A percentile compares a stretch with the other conserved stretches of the same genome.
These are phyloP conservation scores for Scaptomyza graminum DNA, from an alignment of 1,140 invertebrate species.

Conservation along the genomic window DNA sequence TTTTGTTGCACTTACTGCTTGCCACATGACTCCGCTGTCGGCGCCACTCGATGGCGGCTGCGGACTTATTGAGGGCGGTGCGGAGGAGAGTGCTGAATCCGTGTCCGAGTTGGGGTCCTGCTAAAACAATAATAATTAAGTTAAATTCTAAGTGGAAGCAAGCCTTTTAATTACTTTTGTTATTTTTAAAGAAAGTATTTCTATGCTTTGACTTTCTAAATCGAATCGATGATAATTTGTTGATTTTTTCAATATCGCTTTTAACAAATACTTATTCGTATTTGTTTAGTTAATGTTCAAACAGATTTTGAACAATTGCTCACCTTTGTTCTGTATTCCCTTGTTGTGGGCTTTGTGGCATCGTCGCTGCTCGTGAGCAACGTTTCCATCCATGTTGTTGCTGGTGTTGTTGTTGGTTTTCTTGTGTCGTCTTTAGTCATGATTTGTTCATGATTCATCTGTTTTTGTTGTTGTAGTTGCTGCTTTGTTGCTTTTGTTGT, in stretches of 20 bases:
- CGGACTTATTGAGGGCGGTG: slow-evolving; percentile 82
- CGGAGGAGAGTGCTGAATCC: slow-evolving; percentile 83
- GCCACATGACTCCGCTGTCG: slow-evolving; percentile 81
- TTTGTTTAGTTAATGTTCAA: not conserved
- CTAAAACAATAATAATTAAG: too few relatives aligned
- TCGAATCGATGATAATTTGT: too few relatives aligned
- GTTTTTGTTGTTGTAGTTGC: slow-evolving; percentile 45
- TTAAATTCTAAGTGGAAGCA: too few relatives aligned
- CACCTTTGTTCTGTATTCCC: slow-evolving; percentile 62
- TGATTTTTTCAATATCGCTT: too few relatives aligned
- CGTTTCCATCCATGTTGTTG: slow-evolving; percentile 66
- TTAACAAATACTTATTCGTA: not conserved
- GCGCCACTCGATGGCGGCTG: slow-evolving; percentile 77
- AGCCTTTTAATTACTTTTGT: too few relatives aligned
- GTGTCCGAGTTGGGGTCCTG: slow-evolving; percentile 80
- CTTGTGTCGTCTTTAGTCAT: slow-evolving; percentile 27
- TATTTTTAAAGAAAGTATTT: too few relatives aligned
- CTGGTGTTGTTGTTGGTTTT: slow-evolving; percentile 19
- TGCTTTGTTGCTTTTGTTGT: slow-evolving; percentile 45
- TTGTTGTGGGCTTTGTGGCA: slow-evolving; percentile 40
- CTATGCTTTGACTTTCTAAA: too few relatives aligned
- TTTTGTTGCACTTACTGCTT: slow-evolving; percentile 69
- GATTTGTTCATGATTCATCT: slow-evolving; percentile 42
- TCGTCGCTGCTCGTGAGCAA: slow-evolving; percentile 55
- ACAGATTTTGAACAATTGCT: not conserved